Percentiles rank a stretch among this genome's conserved stretches.
Evolutionary conservation across 2,113 vertebrate species (phyloP).

Genomic region (Artemisiospiza belli): DNA sequence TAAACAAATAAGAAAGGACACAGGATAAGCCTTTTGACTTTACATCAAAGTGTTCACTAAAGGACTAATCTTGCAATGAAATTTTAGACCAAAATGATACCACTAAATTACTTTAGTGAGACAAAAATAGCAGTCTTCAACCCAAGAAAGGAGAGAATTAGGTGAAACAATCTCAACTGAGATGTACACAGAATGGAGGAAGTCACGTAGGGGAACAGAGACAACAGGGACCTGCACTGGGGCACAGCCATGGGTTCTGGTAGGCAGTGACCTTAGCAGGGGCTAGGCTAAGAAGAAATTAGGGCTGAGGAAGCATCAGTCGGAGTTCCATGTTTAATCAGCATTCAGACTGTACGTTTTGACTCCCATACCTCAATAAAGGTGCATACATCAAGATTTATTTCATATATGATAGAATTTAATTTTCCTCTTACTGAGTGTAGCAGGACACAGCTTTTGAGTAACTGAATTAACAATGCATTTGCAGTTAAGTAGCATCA

Average conservation of each 20-base stretch:
- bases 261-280: not conserved
- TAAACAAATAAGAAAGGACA: not conserved
- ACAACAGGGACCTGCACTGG: fast-evolving
- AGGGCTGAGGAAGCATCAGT: not conserved
- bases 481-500: not conserved
- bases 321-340: fast-evolving
- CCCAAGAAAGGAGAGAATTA: not conserved
- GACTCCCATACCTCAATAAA: fast-evolving
- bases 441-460: not conserved
- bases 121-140: not conserved
- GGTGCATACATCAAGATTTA: not conserved
- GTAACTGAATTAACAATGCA: not conserved
- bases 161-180: not conserved
- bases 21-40: not conserved
- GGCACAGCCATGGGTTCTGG: fast-evolving
- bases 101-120: not conserved
- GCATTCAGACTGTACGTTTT: not conserved
- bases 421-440: not conserved
- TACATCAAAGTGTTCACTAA: not conserved
- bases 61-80: not conserved
- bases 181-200: not conserved
- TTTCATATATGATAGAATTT: not conserved
- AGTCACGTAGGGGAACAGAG: fast-evolving
- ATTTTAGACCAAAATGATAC: not conserved
- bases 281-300: not conserved